A percentile compares a stretch with the other conserved stretches of the same genome.
Conservation (phyloP, 2,888 invertebrate species). For the Anthoptus insignis region DNA sequence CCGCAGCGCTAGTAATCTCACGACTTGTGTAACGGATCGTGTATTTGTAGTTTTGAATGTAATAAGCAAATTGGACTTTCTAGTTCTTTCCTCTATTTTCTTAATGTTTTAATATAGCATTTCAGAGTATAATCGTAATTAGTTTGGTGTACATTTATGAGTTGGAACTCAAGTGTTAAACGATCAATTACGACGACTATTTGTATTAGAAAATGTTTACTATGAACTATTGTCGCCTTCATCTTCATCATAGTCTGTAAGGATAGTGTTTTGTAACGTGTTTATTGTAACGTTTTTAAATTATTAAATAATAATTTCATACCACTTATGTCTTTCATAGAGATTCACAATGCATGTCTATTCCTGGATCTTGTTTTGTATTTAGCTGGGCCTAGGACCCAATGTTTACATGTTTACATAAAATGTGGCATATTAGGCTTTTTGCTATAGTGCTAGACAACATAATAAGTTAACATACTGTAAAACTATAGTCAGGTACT, state of each 20-base stretch:
- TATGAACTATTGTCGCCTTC: slow-evolving; percentile 30
- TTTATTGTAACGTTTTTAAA: slow-evolving; percentile 38
- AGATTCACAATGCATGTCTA: not conserved
- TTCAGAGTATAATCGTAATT: slow-evolving; percentile 34
- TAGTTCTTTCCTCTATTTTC: slow-evolving; percentile 35
- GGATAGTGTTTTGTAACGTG: slow-evolving; percentile 38
- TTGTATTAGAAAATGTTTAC: slow-evolving; percentile 24
- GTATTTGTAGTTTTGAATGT: slow-evolving; percentile 25
- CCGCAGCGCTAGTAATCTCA: slow-evolving; percentile 25
- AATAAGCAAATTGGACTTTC: slow-evolving; percentile 27
- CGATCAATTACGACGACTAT: slow-evolving; percentile 22
- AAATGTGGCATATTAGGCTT: no score
- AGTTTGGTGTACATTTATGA: slow-evolving; percentile 33
- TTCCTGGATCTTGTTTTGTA: no score
- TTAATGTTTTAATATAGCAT: slow-evolving; percentile 35
- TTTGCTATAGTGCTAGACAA: no score
- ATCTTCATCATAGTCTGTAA: slow-evolving; percentile 31
- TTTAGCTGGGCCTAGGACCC: no score
- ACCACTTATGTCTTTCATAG: slow-evolving; percentile 1
- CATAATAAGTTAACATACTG: no score
- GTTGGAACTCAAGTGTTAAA: slow-evolving; percentile 28
- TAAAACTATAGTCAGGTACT: no score
- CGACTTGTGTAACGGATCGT: slow-evolving; percentile 28
- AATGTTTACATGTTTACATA: no score
- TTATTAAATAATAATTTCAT: slow-evolving; percentile 33